Evolutionary conservation across 2,113 vertebrate genomes (phyloP).

Genomic region (Rana temporaria): DNA sequence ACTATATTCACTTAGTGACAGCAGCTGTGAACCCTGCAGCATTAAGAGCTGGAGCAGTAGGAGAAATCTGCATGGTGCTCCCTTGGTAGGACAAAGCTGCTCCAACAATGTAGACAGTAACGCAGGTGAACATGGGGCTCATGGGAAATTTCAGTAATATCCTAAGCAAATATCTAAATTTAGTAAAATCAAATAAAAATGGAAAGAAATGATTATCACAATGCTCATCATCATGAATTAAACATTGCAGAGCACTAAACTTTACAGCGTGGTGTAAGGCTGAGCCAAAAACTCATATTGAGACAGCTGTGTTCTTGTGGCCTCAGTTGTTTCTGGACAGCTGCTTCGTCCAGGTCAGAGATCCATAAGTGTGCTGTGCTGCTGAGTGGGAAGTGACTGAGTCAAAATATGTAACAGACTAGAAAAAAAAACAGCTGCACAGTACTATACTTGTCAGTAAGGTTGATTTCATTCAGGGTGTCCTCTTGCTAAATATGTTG

Average conservation of each 20-base stretch:
- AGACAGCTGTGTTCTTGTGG: slow-evolving; percentile 46
- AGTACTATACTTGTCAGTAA: not conserved
- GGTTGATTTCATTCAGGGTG: no score
- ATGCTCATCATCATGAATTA: not conserved
- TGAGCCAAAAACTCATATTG: slow-evolving; percentile 40
- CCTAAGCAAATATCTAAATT: not conserved
- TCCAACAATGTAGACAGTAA: no score
- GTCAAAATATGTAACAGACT: not conserved
- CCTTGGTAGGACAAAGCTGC: no score
- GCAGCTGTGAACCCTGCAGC: no score
- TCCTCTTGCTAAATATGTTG: no score
- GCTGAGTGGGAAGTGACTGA: slow-evolving; percentile 10
- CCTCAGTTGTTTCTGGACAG: slow-evolving; percentile 42
- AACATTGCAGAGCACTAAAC: not conserved
- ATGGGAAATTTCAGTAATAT: no score
- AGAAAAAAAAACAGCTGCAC: not conserved
- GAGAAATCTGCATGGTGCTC: no score
- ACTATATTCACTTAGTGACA: no score
- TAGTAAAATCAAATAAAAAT: not conserved
- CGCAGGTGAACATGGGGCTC: no score
- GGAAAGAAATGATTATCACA: not conserved
- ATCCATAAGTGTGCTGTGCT: slow-evolving; percentile 12
- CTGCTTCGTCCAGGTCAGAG: slow-evolving; percentile 22
- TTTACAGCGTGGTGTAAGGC: not conserved
- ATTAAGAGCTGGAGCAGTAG: no score